Percentiles rank a stretch among this genome's conserved stretches.
Evolutionary conservation across 2,888 invertebrate genomes (phyloP).

Genomic region (Venusia cambrica): DNA sequence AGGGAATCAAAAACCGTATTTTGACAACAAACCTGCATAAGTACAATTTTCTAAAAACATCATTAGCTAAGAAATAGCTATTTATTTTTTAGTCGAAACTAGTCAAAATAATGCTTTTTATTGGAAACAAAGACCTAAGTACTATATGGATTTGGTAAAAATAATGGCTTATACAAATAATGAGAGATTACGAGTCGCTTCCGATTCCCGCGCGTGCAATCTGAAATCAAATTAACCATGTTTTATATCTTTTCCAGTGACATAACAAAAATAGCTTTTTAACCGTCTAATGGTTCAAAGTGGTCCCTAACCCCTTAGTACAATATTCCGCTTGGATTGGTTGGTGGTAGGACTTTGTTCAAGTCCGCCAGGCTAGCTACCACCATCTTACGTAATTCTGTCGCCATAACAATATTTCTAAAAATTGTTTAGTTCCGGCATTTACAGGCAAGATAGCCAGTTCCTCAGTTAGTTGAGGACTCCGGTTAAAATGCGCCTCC

Average conservation of each 20-base stretch:
- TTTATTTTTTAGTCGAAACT: conserved; percentile 27
- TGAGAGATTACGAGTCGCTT: conserved; percentile 52
- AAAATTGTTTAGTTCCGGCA: too few species aligned
- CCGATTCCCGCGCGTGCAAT: conserved; percentile 18
- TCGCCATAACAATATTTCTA: too few species aligned
- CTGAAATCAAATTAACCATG: conserved; percentile 37
- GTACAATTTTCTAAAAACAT: conserved; percentile 12
- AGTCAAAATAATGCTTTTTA: conserved; percentile 50
- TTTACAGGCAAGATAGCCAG: too few species aligned
- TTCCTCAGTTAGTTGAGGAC: too few species aligned
- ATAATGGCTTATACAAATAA: conserved; percentile 55
- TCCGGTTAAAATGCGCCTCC: too few species aligned
- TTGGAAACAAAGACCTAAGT: conserved; percentile 41
- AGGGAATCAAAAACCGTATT: conserved; percentile 36
- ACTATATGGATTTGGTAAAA: conserved; percentile 61
- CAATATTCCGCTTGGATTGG: too few species aligned
- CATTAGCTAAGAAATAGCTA: conserved; percentile 2
- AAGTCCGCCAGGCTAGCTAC: too few species aligned
- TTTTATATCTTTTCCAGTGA: background rate
- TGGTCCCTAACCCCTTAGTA: too few species aligned
- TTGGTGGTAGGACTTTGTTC: too few species aligned
- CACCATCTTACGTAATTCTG: too few species aligned
- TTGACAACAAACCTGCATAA: conserved; percentile 39
- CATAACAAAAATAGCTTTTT: too few species aligned
- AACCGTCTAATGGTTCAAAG: too few species aligned